phyloP scores from a whole-genome alignment of 2,113 vertebrate genomes.

The Todiramphus chloris region DNA sequence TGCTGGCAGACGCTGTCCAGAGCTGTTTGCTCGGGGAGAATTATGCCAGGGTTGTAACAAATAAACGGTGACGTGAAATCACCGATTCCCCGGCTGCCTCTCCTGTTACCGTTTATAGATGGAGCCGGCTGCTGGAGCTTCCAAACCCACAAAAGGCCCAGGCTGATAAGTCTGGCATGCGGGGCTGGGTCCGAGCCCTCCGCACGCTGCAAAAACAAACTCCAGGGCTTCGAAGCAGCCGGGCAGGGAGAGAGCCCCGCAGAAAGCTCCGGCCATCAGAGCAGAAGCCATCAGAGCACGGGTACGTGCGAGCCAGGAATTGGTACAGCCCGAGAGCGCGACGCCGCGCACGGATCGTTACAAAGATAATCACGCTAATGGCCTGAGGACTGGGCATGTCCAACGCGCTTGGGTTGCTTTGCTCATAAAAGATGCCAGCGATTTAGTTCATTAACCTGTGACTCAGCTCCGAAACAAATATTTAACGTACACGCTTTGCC shows the following conservation, averaged over 20 bases:
- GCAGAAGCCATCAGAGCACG: neutral
- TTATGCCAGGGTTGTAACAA: neutral
- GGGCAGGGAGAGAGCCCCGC: neutral
- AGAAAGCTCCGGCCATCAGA: neutral
- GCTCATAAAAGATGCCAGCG: neutral
- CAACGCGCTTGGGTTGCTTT: neutral
- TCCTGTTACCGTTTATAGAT: neutral
- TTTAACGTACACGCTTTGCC: neutral
- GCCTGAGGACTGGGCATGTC: neutral
- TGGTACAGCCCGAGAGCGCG: neutral
- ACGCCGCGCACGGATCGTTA: neutral
- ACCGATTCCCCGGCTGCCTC: neutral
- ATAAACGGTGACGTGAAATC: slow-evolving; percentile 5
- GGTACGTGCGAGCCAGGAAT: neutral
- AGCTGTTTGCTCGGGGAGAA: slow-evolving; percentile 7
- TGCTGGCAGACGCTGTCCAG: slow-evolving; percentile 43
- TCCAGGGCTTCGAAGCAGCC: neutral
- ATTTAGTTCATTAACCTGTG: slow-evolving; percentile 5
- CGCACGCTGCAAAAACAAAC: neutral
- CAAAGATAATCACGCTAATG: neutral
- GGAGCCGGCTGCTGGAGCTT: neutral
- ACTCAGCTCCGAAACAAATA: slow-evolving; percentile 32
- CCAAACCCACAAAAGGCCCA: neutral
- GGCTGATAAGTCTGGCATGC: slow-evolving; percentile 47
- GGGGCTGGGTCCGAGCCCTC: neutral